Conservation (phyloP, 2,888 invertebrate species). For the Patella depressa region DNA sequence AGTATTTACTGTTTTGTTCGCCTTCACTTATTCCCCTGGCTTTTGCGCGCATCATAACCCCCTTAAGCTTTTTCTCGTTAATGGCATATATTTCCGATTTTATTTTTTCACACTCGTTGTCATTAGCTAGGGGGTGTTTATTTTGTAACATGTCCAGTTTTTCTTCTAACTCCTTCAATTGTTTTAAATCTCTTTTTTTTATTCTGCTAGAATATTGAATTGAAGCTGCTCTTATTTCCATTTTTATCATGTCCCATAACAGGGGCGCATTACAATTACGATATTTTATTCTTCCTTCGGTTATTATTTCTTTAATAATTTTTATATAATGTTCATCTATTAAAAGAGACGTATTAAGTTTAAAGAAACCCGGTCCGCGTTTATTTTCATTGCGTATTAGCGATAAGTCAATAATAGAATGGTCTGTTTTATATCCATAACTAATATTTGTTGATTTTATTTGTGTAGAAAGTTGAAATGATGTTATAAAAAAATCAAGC, state of each 20-base stretch:
- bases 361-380: slow-evolving; percentile 14
- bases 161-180: neutral
- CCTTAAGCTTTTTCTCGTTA: slow-evolving; percentile 6
- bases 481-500: slow-evolving; percentile 18
- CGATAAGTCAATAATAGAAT: neutral
- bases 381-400: neutral
- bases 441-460: neutral
- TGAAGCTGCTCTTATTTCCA: slow-evolving; percentile 1
- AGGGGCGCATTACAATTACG: neutral
- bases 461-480: neutral
- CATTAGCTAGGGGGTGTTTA: neutral
- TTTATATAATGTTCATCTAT: neutral
- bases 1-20: neutral
- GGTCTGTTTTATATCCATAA: neutral
- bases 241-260: slow-evolving; percentile 9
- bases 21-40: slow-evolving; percentile 1
- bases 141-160: neutral
- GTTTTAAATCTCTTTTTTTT: neutral
- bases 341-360: slow-evolving; percentile 16
- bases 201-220: neutral
- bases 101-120: neutral
- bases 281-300: neutral
- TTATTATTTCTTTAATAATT: slow-evolving; percentile 1
- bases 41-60: neutral
- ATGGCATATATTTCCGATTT: neutral